phyloP scores from a whole-genome alignment of 2,113 vertebrate species.

The Petroica traversi region DNA sequence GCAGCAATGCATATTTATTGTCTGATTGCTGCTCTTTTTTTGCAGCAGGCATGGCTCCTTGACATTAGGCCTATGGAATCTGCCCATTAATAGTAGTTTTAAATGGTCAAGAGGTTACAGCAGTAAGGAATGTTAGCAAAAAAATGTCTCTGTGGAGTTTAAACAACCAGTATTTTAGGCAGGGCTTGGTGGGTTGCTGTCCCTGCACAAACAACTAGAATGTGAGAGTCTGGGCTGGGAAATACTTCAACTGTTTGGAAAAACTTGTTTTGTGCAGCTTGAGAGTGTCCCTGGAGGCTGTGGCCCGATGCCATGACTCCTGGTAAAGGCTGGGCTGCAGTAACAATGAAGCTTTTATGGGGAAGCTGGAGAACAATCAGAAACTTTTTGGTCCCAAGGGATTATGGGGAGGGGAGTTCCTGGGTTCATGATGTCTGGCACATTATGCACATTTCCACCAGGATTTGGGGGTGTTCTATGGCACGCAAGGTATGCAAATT shows the following conservation, averaged over 20 bases:
- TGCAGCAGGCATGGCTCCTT: slow-evolving; percentile 3
- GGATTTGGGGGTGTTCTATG: slow-evolving; percentile 65
- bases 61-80: slow-evolving; percentile 26
- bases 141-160: slow-evolving; percentile 59
- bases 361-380: slow-evolving; percentile 64
- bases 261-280: slow-evolving; percentile 67
- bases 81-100: slow-evolving; percentile 38
- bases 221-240: slow-evolving; percentile 62
- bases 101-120: slow-evolving; percentile 49
- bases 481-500: slow-evolving; percentile 62
- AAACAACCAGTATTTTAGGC: slow-evolving; percentile 54
- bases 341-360: slow-evolving; percentile 70
- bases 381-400: slow-evolving; percentile 40
- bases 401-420: slow-evolving; percentile 69
- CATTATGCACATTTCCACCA: slow-evolving; percentile 58
- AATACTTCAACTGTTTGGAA: slow-evolving; percentile 68
- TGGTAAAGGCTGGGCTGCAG: slow-evolving; percentile 65
- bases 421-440: slow-evolving; percentile 70
- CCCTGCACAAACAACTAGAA: slow-evolving; percentile 68
- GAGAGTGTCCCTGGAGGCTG: slow-evolving; percentile 65
- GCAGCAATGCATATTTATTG: not conserved
- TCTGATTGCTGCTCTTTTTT: not conserved
- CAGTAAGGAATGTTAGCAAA: slow-evolving; percentile 35
- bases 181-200: slow-evolving; percentile 59
- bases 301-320: slow-evolving; percentile 60